Evolutionary conservation across 1,140 invertebrate species (phyloP).

Genomic region (Pachyrhynchus sulphureomaculatus): DNA sequence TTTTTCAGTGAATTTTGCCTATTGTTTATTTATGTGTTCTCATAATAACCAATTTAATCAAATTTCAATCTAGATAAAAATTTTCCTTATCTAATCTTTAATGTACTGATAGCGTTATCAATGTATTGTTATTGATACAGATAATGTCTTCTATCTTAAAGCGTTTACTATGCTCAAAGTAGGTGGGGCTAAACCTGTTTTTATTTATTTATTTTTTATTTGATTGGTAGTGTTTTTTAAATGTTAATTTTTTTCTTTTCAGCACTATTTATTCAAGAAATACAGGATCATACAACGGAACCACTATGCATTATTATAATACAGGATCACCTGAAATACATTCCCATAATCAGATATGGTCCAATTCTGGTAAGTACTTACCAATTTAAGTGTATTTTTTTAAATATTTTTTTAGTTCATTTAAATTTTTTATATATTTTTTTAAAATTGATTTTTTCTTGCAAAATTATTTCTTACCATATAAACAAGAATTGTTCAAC

Average conservation of each 20-base stretch:
- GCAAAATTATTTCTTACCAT: too few relatives aligned
- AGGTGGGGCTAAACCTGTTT: conserved; percentile 13
- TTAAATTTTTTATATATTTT: too few relatives aligned
- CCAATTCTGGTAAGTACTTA: conserved; percentile 43
- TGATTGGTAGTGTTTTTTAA: conserved; percentile 16
- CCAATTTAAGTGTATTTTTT: not conserved
- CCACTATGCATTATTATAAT: conserved; percentile 45
- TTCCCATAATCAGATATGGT: conserved; percentile 41
- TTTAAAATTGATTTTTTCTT: too few relatives aligned
- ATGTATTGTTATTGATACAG: too few relatives aligned
- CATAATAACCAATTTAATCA: not conserved
- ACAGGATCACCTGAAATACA: conserved; percentile 40
- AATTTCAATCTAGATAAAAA: not conserved
- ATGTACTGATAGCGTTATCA: conserved; percentile 11
- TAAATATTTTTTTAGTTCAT: too few relatives aligned
- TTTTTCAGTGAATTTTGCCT: not conserved
- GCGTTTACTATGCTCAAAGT: conserved; percentile 32
- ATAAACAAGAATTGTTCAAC: too few relatives aligned
- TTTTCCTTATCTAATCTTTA: not conserved
- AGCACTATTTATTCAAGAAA: conserved; percentile 45
- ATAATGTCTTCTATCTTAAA: conserved; percentile 37
- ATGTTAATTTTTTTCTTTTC: conserved; percentile 35
- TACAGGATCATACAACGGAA: conserved; percentile 22
- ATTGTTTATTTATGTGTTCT: too few relatives aligned
- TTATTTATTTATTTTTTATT: conserved; percentile 15